phyloP scores from a whole-genome alignment of 2,888 invertebrate species.

The Agrotis exclamationis region DNA sequence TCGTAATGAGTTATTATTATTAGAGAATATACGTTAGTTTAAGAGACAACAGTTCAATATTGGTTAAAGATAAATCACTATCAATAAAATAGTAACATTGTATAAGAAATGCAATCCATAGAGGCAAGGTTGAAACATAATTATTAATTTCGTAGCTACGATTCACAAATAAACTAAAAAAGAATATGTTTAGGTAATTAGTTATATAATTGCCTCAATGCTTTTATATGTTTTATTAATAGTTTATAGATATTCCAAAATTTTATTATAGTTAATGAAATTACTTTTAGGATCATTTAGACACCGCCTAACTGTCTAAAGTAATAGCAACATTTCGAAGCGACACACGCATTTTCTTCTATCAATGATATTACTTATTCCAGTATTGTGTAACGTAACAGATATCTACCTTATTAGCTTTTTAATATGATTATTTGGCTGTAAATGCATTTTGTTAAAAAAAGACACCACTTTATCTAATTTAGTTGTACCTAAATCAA shows the following conservation, averaged over 20 bases:
- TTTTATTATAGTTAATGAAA: conserved; percentile 30
- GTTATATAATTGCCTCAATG: conserved; percentile 68
- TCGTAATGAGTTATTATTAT: conserved; percentile 44
- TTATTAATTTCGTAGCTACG: conserved; percentile 35
- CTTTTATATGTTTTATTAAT: conserved; percentile 51
- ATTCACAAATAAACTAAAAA: conserved; percentile 40
- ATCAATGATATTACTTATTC: conserved; percentile 34
- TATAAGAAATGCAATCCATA: conserved; percentile 16
- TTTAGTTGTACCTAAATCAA: conserved; percentile 33
- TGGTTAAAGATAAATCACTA: conserved; percentile 46
- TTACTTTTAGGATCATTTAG: conserved; percentile 35
- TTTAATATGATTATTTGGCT: conserved; percentile 62
- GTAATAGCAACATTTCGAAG: conserved; percentile 7
- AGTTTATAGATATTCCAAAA: conserved; percentile 46
- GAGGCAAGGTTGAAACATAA: conserved; percentile 18
- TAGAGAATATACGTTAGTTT: conserved; percentile 35
- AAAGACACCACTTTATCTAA: conserved; percentile 56
- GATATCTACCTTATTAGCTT: conserved; percentile 37
- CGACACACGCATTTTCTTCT: conserved; percentile 2
- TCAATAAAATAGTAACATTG: conserved; percentile 28
- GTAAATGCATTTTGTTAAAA: conserved; percentile 37
- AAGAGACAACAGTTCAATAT: conserved; percentile 48
- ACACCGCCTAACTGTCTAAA: conserved; percentile 52
- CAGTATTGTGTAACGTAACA: conserved; percentile 23
- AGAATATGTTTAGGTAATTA: conserved; percentile 64